Evolutionary conservation across 1,140 invertebrate species (phyloP).

Genomic region (Proales similis): DNA sequence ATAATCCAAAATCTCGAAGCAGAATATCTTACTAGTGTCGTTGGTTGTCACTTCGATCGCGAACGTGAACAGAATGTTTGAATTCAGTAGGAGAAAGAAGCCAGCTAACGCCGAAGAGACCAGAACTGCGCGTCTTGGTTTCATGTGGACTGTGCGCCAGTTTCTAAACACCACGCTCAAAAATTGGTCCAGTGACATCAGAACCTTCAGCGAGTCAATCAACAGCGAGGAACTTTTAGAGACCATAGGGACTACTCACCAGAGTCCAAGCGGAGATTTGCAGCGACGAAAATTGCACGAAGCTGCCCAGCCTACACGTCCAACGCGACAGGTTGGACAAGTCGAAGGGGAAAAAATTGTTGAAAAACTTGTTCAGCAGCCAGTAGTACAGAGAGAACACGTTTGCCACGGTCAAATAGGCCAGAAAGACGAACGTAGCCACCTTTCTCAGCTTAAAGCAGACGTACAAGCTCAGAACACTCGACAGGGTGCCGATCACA

Average conservation of each 20-base stretch:
- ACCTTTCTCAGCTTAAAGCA: constrained; percentile 28
- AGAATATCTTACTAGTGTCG: constrained; percentile 1
- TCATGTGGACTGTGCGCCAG: too few species aligned
- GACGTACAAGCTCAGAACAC: constrained; percentile 1
- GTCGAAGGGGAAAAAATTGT: background rate
- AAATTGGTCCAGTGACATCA: constrained; percentile 8
- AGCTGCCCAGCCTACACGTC: constrained; percentile 23
- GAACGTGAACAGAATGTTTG: constrained; percentile 22
- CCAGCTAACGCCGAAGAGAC: too few species aligned
- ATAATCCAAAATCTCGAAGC: constrained; percentile 13
- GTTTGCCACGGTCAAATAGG: constrained; percentile 6
- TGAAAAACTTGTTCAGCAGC: constrained; percentile 30
- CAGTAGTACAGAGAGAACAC: constrained; percentile 29
- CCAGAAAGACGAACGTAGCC: constrained; percentile 18
- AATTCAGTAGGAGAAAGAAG: background rate
- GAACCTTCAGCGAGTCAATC: background rate
- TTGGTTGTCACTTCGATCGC: background rate
- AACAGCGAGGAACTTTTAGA: background rate
- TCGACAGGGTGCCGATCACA: constrained; percentile 18
- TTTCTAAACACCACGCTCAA: too few species aligned
- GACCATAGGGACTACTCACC: constrained; percentile 4
- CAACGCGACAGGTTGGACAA: too few species aligned
- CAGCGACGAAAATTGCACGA: constrained; percentile 24
- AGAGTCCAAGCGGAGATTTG: constrained; percentile 36
- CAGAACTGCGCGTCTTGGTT: too few species aligned